Evolutionary conservation across 2,888 invertebrate genomes (phyloP), one percentile per base, ranked within the genome.

Genomic region (Lysandra coridon): DNA sequence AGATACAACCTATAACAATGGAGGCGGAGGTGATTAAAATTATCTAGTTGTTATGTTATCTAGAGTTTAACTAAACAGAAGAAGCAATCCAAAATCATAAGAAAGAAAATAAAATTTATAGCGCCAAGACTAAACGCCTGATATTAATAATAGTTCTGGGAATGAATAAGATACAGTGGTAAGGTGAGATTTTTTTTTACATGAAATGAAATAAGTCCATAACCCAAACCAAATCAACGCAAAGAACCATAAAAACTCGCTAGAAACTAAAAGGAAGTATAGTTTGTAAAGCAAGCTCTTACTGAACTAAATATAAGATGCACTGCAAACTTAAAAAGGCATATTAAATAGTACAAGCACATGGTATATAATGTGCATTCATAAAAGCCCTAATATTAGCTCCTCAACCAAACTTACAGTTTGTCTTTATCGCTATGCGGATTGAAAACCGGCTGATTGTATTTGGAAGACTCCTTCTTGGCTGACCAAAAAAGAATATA

Each of bases 401-500:
- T 79, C 79, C 80, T 80, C 78, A 78, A 79, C 80, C 81, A 80
- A 83, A 93, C 93, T 93, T 90, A 93, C 93, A 92, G 87, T 87
- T 92, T 92, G 87, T 92, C 88, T 85, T 87, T 89, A 85, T 88
- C 87, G 78, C 83, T 84, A 80, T 86, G 88, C 78, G 86, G 80
- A 80, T 88, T 86, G 85, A 86, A 88, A 81, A 88, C 83, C 83
- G 83, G 84, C 84, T 87, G 82, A 85, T 83, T 83, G 83, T 79
- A 87, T 83, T 87, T 87, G 87, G 90, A 87, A 88, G 90, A 89
- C 89, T 88, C 88, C 88, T 87, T 90, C 85, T 90, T 92, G 77
- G 90, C 93, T 93, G 87, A 75, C 57, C 73, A 33, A 73, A 44
- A 74, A 75, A 79, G 17, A 79, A 75, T 69, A 53, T 69, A 69